These are phyloP conservation scores for Drosophila tropicalis DNA, from an alignment of 1,140 invertebrate genomes.

Conservation along the genomic window DNA sequence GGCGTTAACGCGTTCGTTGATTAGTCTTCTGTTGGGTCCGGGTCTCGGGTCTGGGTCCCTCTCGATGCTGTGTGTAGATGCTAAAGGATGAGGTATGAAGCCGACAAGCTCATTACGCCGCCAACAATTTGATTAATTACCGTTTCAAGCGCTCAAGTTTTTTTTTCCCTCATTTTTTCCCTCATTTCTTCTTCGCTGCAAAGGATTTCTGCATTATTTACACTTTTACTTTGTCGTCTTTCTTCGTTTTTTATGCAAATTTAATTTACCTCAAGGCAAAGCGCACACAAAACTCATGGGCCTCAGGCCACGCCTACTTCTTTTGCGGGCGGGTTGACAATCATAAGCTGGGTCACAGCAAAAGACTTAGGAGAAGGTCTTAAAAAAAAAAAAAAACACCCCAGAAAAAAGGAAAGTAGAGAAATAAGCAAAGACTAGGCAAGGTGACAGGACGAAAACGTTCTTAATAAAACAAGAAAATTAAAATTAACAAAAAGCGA, in stretches of 20 bases:
- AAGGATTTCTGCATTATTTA: slow-evolving; percentile 54
- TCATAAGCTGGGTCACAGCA: slow-evolving; percentile 38
- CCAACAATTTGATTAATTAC: slow-evolving; percentile 82
- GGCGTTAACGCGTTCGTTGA: slow-evolving; percentile 74
- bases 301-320: slow-evolving; percentile 39
- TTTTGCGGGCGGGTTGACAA: slow-evolving; percentile 45
- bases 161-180: slow-evolving; percentile 17
- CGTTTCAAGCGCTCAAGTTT: slow-evolving; percentile 36
- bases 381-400: not conserved
- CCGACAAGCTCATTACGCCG: slow-evolving; percentile 74
- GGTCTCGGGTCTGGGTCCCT: not conserved
- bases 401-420: not conserved
- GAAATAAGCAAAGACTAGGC: not conserved
- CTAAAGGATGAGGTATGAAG: slow-evolving; percentile 12
- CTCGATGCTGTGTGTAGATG: not conserved
- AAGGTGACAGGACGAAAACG: not conserved
- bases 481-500: slow-evolving; percentile 1
- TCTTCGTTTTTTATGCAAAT: slow-evolving; percentile 71
- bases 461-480: slow-evolving; percentile 12
- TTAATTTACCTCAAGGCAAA: slow-evolving; percentile 66
- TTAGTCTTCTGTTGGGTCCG: slow-evolving; percentile 40
- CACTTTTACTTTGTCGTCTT: slow-evolving; percentile 18
- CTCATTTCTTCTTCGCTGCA: slow-evolving; percentile 16
- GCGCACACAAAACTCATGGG: slow-evolving; percentile 15
- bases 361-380: slow-evolving; percentile 11